These are phyloP conservation scores for Leptogaster cylindrica DNA, from an alignment of 2,888 invertebrate genomes.

Conservation along the genomic window DNA sequence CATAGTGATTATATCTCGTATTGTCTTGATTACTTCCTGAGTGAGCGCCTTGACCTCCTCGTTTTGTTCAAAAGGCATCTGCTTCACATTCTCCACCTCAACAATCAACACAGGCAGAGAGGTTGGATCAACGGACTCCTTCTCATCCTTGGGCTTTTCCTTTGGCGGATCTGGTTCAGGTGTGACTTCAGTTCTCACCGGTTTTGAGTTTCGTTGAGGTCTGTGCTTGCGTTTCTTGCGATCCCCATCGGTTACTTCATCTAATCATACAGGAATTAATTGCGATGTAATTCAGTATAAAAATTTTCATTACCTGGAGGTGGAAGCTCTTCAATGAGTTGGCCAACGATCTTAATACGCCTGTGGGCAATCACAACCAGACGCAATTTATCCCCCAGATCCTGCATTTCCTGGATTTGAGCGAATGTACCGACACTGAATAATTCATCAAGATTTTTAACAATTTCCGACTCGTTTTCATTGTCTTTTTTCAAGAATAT, in stretches of 20 bases:
- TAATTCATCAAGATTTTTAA: slow-evolving; percentile 82
- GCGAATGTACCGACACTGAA: slow-evolving; percentile 94
- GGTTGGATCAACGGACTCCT: slow-evolving; percentile 32
- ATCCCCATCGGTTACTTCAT: slow-evolving; percentile 4
- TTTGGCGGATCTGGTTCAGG: slow-evolving; percentile 29
- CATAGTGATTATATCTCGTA: slow-evolving; percentile 95
- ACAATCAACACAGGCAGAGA: slow-evolving; percentile 79
- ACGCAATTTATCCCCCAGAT: slow-evolving; percentile 86
- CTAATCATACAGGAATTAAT: not conserved
- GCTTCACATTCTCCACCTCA: slow-evolving; percentile 90
- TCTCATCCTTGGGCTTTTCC: slow-evolving; percentile 39
- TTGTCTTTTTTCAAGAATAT: slow-evolving; percentile 93
- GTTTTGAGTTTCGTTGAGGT: not conserved
- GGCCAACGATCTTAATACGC: slow-evolving; percentile 80
- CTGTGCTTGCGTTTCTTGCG: slow-evolving; percentile 18
- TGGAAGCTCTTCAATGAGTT: slow-evolving; percentile 76
- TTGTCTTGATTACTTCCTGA: slow-evolving; percentile 96
- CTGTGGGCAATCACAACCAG: slow-evolving; percentile 95
- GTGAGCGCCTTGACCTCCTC: slow-evolving; percentile 97
- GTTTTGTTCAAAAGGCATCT: slow-evolving; percentile 86
- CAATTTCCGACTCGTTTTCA: slow-evolving; percentile 86
- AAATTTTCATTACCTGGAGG: no score
- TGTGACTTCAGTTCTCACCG: slow-evolving; percentile 46
- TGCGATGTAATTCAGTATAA: no score
- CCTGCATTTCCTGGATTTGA: slow-evolving; percentile 97